A percentile compares a stretch with the other conserved stretches of the same genome.
phyloP scores from a whole-genome alignment of 2,113 vertebrate species.

The Castor canadensis region DNA sequence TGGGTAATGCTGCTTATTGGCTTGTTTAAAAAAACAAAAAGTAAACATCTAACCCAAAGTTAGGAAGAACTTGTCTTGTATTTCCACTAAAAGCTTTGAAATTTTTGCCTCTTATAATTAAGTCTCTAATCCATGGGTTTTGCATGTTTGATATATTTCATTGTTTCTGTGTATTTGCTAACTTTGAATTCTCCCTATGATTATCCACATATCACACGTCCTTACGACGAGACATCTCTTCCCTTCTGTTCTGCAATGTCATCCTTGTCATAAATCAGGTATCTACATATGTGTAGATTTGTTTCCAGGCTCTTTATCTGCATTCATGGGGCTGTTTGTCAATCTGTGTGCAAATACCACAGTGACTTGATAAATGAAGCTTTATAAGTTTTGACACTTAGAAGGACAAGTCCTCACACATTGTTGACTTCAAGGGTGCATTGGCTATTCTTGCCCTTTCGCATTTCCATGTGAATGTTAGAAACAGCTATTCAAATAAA shows the following conservation, averaged over 20 bases:
- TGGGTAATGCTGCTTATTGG: neutral
- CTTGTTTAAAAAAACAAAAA: neutral
- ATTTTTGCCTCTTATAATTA: neutral
- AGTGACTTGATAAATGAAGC: too few species aligned
- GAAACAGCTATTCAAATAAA: neutral
- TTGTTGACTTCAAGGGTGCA: neutral
- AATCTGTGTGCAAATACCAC: neutral
- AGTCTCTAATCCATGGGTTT: neutral
- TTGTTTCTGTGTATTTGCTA: neutral
- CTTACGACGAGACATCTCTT: too few species aligned
- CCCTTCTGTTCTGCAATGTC: neutral
- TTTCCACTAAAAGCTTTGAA: neutral
- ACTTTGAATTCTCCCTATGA: neutral
- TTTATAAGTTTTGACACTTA: neutral
- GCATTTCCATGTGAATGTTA: neutral
- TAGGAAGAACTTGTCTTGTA: neutral
- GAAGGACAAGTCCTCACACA: neutral
- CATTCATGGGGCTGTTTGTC: neutral
- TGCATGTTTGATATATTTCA: neutral
- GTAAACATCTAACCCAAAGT: neutral
- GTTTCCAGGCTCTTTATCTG: neutral
- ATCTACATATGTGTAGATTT: neutral
- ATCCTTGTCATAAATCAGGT: neutral
- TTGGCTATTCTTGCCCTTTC: neutral
- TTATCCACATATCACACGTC: neutral